phyloP scores from a whole-genome alignment of 2,888 invertebrate species.

The Alcis repandata region DNA sequence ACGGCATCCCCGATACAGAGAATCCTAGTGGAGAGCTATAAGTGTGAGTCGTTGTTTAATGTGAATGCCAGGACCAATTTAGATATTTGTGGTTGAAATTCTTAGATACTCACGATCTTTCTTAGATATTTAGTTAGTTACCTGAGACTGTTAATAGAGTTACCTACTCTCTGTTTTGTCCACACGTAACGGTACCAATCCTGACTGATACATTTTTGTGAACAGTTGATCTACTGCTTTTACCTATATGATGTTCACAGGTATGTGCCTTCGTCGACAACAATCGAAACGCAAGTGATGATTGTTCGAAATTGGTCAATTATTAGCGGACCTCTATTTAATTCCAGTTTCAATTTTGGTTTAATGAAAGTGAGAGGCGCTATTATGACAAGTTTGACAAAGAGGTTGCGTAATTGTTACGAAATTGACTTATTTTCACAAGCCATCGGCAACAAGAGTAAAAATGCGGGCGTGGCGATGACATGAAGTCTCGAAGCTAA shows the following conservation, averaged over 20 bases:
- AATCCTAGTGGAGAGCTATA: no score
- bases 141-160: no score
- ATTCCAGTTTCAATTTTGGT: conserved; percentile 31
- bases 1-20: no score
- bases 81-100: no score
- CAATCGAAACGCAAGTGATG: conserved; percentile 49
- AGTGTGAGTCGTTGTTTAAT: no score
- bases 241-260: conserved; percentile 6
- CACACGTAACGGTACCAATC: background rate
- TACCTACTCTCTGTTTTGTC: no score
- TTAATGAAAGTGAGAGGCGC: conserved; percentile 41
- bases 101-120: no score
- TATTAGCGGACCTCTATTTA: conserved; percentile 45
- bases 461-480: conserved; percentile 17
- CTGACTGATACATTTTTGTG: background rate
- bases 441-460: conserved; percentile 17
- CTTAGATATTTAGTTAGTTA: no score
- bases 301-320: conserved; percentile 51
- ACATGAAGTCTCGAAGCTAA: background rate
- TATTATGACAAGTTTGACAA: conserved; percentile 27
- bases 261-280: conserved; percentile 30
- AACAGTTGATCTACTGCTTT: conserved; percentile 14
- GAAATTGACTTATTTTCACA: conserved; percentile 28
- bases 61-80: no score
- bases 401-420: conserved; percentile 27